phyloP scores from a whole-genome alignment of 2,113 vertebrate genomes.

The Uropsilus gracilis region DNA sequence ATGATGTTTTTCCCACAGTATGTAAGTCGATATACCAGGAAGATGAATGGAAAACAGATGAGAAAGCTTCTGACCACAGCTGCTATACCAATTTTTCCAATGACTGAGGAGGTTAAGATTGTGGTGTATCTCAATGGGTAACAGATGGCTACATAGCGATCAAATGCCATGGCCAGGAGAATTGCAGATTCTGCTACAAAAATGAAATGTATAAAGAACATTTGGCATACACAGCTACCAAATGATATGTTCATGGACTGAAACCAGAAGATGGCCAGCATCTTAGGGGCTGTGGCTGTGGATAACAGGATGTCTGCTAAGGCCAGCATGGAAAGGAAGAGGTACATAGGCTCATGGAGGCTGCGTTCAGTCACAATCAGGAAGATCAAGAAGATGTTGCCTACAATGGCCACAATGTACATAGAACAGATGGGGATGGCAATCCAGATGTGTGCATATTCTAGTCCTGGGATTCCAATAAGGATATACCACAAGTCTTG shows the following conservation, averaged over 20 bases:
- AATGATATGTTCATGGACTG: constrained; percentile 56
- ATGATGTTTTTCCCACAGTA: constrained; percentile 69
- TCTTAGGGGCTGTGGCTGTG: constrained; percentile 63
- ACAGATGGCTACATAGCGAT: constrained; percentile 65
- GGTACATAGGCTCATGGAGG: constrained; percentile 67
- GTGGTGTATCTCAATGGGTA: constrained; percentile 59
- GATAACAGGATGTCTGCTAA: constrained; percentile 66
- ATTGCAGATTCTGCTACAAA: constrained; percentile 73
- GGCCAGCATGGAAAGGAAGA: constrained; percentile 72
- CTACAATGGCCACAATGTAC: constrained; percentile 41
- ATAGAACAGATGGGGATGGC: constrained; percentile 52
- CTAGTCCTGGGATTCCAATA: constrained; percentile 39
- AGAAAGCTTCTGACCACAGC: constrained; percentile 58
- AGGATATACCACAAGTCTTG: constrained; percentile 32
- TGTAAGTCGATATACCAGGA: constrained; percentile 52
- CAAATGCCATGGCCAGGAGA: constrained; percentile 69
- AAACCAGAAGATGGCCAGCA: constrained; percentile 73
- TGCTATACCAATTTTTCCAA: constrained; percentile 52
- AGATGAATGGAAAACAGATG: constrained; percentile 71
- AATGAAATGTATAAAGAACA: constrained; percentile 75
- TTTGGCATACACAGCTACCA: constrained; percentile 66
- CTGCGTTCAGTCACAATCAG: background rate
- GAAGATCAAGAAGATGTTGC: constrained; percentile 63
- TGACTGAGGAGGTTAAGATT: constrained; percentile 42
- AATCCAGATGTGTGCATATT: constrained; percentile 8